Percentiles rank a stretch among this genome's conserved stretches.
Conservation (phyloP, 2,797 vertebrate species). For the Odontamblyopus lacepedii region DNA sequence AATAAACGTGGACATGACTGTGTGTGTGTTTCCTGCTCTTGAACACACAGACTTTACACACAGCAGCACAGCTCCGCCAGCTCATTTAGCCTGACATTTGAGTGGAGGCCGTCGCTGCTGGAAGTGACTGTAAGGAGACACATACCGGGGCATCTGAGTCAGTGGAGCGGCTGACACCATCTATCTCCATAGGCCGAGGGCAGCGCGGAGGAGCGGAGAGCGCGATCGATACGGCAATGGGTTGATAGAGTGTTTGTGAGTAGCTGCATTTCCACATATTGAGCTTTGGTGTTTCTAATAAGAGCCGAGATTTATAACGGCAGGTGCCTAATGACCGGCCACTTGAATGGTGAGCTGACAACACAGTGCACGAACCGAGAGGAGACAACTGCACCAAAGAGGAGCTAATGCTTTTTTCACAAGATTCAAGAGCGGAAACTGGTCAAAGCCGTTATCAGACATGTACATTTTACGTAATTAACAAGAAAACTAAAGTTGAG, state of each 20-base stretch:
- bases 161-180: conserved; percentile 51
- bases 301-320: conserved; percentile 63
- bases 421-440: background rate
- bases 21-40: background rate
- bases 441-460: background rate
- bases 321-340: conserved; percentile 55
- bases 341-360: conserved; percentile 39
- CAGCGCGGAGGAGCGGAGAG: conserved; percentile 44
- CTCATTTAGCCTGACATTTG: conserved; percentile 73
- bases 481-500: background rate
- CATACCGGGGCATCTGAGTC: conserved; percentile 46
- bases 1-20: background rate
- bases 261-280: conserved; percentile 55
- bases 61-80: conserved; percentile 45
- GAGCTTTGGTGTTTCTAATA: conserved; percentile 58
- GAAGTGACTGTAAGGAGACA: conserved; percentile 49
- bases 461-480: background rate
- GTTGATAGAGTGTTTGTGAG: conserved; percentile 63
- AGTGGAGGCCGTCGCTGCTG: conserved; percentile 48
- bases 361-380: background rate
- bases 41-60: conserved; percentile 40
- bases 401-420: no score
- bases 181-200: conserved; percentile 62
- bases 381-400: conserved; percentile 7
- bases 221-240: conserved; percentile 51